A percentile compares a stretch with the other conserved stretches of the same genome.
Evolutionary conservation across 2,113 vertebrate genomes (phyloP).

Genomic region (Menura novaehollandiae): DNA sequence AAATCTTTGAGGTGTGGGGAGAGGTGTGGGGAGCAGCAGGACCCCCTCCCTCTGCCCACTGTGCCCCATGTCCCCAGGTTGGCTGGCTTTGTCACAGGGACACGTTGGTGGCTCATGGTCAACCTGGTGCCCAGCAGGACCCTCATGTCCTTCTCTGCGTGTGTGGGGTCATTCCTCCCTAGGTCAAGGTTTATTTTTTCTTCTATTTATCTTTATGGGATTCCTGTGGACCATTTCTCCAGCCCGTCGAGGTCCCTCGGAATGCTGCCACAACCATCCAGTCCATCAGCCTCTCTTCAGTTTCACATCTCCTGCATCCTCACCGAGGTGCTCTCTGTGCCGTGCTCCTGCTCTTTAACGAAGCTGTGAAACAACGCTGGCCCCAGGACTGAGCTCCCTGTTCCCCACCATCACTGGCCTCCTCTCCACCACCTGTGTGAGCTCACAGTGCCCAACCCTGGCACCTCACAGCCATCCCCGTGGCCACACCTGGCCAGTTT

Average conservation of each 20-base stretch:
- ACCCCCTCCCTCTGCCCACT: not conserved
- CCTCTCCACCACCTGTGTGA: not conserved
- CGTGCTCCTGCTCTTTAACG: not conserved
- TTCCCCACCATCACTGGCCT: not conserved
- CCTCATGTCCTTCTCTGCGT: rapidly evolving
- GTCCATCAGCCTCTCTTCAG: not conserved
- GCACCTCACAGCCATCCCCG: not conserved
- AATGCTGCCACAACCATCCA: not conserved
- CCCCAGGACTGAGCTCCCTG: not conserved
- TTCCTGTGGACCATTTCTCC: not conserved
- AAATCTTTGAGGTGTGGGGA: not conserved
- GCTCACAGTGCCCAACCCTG: not conserved
- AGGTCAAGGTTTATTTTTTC: not conserved
- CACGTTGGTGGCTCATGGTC: rapidly evolving
- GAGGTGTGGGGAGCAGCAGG: not conserved
- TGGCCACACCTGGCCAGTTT: not conserved
- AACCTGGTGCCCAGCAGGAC: not conserved
- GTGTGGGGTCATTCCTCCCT: not conserved
- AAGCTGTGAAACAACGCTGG: rapidly evolving
- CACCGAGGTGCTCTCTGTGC: not conserved
- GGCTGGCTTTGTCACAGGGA: not conserved
- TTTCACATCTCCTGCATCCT: not conserved
- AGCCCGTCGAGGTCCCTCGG: not conserved
- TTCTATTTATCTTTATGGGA: not conserved
- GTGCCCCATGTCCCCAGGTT: not conserved